Percentiles rank a stretch among this genome's conserved stretches.
Conservation (phyloP, 2,797 vertebrate species). For the Anguilla marmorata region DNA sequence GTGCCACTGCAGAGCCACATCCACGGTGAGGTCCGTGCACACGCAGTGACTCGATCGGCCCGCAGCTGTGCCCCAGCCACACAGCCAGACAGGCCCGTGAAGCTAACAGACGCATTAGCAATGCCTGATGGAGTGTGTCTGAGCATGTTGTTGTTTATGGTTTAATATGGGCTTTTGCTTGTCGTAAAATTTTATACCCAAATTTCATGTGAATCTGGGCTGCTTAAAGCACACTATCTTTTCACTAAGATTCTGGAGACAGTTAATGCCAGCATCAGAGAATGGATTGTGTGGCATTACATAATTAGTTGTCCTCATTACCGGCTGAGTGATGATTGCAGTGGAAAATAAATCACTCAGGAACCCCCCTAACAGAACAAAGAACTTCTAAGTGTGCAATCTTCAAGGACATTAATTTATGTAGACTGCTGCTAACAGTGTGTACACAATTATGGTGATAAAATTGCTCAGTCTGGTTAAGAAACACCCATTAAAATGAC, state of each 20-base stretch:
- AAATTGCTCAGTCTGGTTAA: constrained; percentile 1
- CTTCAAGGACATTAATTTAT: background rate
- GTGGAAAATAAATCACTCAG: background rate
- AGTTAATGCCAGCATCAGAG: background rate
- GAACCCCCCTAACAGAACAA: constrained; percentile 3
- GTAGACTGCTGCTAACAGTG: background rate
- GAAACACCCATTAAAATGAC: constrained; percentile 17
- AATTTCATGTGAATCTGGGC: background rate
- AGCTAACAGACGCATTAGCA: background rate
- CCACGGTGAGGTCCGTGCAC: background rate
- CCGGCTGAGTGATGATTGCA: background rate
- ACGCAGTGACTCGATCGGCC: background rate
- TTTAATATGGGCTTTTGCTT: background rate
- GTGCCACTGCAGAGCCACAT: background rate
- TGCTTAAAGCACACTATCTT: background rate
- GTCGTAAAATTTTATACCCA: background rate
- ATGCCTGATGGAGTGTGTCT: background rate
- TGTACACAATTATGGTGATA: background rate
- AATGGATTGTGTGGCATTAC: background rate
- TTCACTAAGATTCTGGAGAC: background rate
- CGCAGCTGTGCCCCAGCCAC: background rate
- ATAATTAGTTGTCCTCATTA: constrained; percentile 14
- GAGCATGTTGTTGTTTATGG: background rate
- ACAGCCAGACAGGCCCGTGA: background rate
- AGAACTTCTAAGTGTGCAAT: constrained; percentile 1